phyloP scores from a whole-genome alignment of 2,888 invertebrate genomes.

The Drosophila macrospina region DNA sequence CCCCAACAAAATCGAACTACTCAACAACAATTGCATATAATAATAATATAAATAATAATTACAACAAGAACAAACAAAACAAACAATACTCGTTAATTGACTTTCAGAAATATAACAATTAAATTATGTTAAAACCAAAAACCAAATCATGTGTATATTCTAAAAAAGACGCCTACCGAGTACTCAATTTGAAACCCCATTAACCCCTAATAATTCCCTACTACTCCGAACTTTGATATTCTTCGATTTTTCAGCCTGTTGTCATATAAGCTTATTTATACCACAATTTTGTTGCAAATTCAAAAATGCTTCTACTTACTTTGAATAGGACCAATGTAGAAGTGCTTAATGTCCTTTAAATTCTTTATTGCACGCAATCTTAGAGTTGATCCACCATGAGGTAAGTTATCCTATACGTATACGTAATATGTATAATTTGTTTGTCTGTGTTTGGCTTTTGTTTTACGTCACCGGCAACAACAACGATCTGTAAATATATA shows the following conservation, averaged over 20 bases:
- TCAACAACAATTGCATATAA: slow-evolving; percentile 67
- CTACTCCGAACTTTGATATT: slow-evolving; percentile 27
- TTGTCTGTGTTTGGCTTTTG: slow-evolving; percentile 64
- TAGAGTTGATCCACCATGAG: slow-evolving; percentile 25
- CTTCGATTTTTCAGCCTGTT: slow-evolving; percentile 57
- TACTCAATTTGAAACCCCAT: slow-evolving; percentile 42
- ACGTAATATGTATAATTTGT: slow-evolving; percentile 43
- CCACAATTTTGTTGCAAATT: slow-evolving; percentile 28
- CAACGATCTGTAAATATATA: slow-evolving; percentile 29
- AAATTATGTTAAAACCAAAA: slow-evolving; percentile 69
- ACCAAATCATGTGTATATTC: slow-evolving; percentile 76
- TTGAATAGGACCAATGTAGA: slow-evolving; percentile 52
- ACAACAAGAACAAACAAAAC: slow-evolving; percentile 46
- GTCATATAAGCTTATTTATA: slow-evolving; percentile 66
- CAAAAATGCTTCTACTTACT: slow-evolving; percentile 59
- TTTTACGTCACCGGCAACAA: slow-evolving; percentile 20
- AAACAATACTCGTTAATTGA: slow-evolving; percentile 75
- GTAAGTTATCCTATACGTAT: slow-evolving; percentile 48
- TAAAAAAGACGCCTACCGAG: slow-evolving; percentile 66
- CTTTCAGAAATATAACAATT: slow-evolving; percentile 72
- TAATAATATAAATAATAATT: not conserved
- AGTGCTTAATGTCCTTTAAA: slow-evolving; percentile 23
- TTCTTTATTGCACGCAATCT: slow-evolving; percentile 34
- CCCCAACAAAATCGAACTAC: slow-evolving; percentile 66
- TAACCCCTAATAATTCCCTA: slow-evolving; percentile 62